Evolutionary conservation across 2,113 vertebrate genomes (phyloP).

Genomic region (Eubucco bourcierii): DNA sequence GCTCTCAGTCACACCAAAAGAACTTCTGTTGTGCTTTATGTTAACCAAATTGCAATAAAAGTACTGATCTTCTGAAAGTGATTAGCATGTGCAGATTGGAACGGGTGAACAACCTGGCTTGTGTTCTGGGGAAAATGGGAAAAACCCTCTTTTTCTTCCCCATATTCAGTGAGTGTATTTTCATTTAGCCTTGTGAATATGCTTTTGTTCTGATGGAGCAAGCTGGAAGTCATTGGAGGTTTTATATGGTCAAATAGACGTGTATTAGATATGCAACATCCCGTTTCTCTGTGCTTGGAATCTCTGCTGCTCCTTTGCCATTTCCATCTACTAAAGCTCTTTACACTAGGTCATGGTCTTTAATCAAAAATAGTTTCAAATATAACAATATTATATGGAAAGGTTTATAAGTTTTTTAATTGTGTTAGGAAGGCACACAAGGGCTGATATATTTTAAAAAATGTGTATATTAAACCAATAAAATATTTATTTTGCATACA

Average conservation of each 20-base stretch:
- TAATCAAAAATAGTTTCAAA: slow-evolving; percentile 70
- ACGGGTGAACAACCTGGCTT: slow-evolving; percentile 51
- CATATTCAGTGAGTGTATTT: slow-evolving; percentile 41
- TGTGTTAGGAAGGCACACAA: slow-evolving; percentile 73
- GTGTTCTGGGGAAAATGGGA: slow-evolving; percentile 42
- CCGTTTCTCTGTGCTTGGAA: slow-evolving; percentile 47
- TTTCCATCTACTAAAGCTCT: slow-evolving; percentile 55
- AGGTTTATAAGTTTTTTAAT: slow-evolving; percentile 70
- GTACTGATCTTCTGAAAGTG: slow-evolving; percentile 55
- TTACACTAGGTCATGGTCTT: slow-evolving; percentile 70
- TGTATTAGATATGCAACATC: slow-evolving; percentile 61
- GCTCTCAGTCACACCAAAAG: slow-evolving; percentile 29
- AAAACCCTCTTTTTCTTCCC: slow-evolving; percentile 43
- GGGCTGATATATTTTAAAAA: slow-evolving; percentile 74
- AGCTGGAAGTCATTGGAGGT: slow-evolving; percentile 22
- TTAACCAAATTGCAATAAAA: slow-evolving; percentile 60
- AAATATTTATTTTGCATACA: slow-evolving; percentile 87
- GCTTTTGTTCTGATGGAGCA: background rate
- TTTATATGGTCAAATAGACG: slow-evolving; percentile 53
- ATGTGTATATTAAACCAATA: slow-evolving; percentile 79
- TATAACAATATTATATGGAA: slow-evolving; percentile 71
- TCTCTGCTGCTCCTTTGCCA: slow-evolving; percentile 54
- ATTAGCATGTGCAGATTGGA: slow-evolving; percentile 56
- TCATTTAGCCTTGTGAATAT: slow-evolving; percentile 46
- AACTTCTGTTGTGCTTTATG: slow-evolving; percentile 58